phyloP scores from a whole-genome alignment of 2,113 vertebrate species.

The Eolophus roseicapilla region DNA sequence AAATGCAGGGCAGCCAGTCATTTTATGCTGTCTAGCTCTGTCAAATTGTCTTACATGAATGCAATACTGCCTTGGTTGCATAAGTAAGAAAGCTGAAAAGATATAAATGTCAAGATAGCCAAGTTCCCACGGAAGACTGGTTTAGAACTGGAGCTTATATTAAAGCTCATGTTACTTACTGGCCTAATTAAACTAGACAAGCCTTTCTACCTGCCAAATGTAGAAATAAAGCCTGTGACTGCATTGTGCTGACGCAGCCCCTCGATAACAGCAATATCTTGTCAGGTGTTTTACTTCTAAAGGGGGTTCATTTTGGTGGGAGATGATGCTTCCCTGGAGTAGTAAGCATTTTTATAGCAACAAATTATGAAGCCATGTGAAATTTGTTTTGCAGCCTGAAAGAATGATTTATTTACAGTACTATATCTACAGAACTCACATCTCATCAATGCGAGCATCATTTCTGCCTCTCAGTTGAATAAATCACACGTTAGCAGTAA shows the following conservation, averaged over 20 bases:
- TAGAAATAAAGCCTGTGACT: constrained; percentile 69
- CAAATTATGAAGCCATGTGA: constrained; percentile 42
- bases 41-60: constrained; percentile 63
- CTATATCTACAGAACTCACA: background rate
- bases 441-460: constrained; percentile 46
- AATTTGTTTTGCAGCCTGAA: constrained; percentile 45
- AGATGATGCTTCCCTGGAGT: constrained; percentile 35
- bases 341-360: constrained; percentile 63
- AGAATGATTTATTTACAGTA: constrained; percentile 56
- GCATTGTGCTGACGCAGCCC: constrained; percentile 45
- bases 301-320: constrained; percentile 27
- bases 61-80: constrained; percentile 65
- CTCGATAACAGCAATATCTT: constrained; percentile 44
- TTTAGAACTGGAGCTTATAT: constrained; percentile 66
- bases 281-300: constrained; percentile 63
- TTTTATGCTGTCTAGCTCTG: constrained; percentile 70
- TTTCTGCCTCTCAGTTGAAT: constrained; percentile 30
- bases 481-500: constrained; percentile 22
- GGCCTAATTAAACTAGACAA: constrained; percentile 76
- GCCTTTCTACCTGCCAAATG: constrained; percentile 65
- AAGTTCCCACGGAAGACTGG: constrained; percentile 68
- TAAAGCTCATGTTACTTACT: constrained; percentile 69
- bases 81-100: constrained; percentile 73
- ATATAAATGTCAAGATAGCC: constrained; percentile 73
- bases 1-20: constrained; percentile 61